phyloP scores from a whole-genome alignment of 1,140 invertebrate species.

The Cardiocondyla obscurior region DNA sequence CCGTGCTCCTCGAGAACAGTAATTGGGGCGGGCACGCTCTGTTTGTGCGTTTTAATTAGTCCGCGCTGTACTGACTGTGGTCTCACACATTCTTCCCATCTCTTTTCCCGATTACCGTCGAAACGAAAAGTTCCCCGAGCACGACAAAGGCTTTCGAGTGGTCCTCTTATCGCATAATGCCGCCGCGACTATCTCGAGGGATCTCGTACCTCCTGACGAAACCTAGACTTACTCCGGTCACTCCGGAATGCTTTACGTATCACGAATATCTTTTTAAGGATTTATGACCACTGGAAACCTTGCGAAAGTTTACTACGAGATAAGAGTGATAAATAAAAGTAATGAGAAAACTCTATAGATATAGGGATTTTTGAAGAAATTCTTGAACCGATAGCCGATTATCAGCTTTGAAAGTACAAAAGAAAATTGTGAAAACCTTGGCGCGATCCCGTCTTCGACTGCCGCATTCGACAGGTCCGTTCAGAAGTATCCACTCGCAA shows the following conservation, averaged over 20 bases:
- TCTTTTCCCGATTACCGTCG: slow-evolving; percentile 56
- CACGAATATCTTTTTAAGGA: neutral
- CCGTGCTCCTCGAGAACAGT: slow-evolving; percentile 70
- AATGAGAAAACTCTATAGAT: neutral
- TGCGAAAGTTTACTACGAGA: neutral
- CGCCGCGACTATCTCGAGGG: neutral
- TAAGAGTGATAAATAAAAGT: neutral
- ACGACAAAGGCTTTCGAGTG: neutral
- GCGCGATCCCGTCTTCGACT: slow-evolving; percentile 66
- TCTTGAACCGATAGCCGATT: neutral
- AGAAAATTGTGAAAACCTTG: slow-evolving; percentile 42
- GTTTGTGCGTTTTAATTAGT: slow-evolving; percentile 82
- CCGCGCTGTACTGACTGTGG: slow-evolving; percentile 16
- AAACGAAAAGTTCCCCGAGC: slow-evolving; percentile 63
- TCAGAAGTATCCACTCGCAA: slow-evolving; percentile 37
- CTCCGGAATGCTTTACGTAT: neutral
- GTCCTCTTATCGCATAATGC: neutral
- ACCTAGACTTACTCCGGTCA: neutral
- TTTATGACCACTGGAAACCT: neutral
- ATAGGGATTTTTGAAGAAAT: neutral
- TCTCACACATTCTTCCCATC: slow-evolving; percentile 47
- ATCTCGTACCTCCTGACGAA: neutral
- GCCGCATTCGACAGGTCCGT: slow-evolving; percentile 58
- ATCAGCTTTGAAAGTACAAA: slow-evolving; percentile 59
- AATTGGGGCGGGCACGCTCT: slow-evolving; percentile 80